Conservation (phyloP, 2,113 vertebrate genomes). For the Pachypanchax playfairii region DNA sequence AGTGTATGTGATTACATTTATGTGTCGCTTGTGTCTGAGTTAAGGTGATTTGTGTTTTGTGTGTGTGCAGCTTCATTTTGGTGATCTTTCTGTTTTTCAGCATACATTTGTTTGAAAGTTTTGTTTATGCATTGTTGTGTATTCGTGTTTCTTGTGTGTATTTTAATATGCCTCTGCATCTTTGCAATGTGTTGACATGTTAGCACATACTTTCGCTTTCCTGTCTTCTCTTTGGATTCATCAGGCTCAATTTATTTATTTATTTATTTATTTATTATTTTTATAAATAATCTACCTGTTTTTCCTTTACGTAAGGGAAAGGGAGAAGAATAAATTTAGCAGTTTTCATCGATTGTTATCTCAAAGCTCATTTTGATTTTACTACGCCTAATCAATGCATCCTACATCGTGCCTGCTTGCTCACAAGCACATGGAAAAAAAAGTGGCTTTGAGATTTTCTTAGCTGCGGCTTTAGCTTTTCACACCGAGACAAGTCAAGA, state of each 20-base stretch:
- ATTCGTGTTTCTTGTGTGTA: background rate
- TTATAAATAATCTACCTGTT: conserved; percentile 30
- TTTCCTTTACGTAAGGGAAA: conserved; percentile 5
- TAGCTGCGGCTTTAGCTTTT: conserved; percentile 59
- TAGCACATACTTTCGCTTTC: background rate
- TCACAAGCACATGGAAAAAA: conserved; percentile 12
- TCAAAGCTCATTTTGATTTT: conserved; percentile 61
- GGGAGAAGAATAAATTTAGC: conserved; percentile 4
- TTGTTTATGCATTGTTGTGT: conserved; percentile 11
- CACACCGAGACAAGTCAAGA: conserved; percentile 53
- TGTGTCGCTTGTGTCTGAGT: conserved; percentile 15
- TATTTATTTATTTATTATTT: too few species aligned
- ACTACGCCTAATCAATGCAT: conserved; percentile 59
- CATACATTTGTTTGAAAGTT: conserved; percentile 23
- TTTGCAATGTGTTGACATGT: background rate
- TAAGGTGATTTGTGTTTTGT: background rate
- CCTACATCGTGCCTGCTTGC: conserved; percentile 11
- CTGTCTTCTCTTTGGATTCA: conserved; percentile 10
- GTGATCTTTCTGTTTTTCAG: conserved; percentile 36
- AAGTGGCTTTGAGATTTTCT: conserved; percentile 52
- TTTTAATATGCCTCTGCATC: background rate
- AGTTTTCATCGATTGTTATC: conserved; percentile 54
- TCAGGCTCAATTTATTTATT: conserved; percentile 8
- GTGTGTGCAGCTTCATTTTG: conserved; percentile 16
- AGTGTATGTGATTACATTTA: conserved; percentile 3